Evolutionary conservation across 2,888 invertebrate species (phyloP).

Genomic region (Subacronicta megacephala): DNA sequence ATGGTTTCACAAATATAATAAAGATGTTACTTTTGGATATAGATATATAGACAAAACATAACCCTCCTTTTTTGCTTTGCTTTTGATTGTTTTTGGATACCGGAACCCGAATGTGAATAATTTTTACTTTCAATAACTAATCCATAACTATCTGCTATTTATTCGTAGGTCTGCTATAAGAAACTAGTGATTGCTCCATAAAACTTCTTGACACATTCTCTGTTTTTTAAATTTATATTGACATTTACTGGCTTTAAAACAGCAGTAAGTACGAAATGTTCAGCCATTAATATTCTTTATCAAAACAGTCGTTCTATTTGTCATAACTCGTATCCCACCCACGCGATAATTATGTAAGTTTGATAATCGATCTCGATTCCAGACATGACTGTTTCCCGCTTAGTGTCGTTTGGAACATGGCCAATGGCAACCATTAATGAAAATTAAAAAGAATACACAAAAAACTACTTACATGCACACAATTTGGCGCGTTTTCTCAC

Average conservation of each 20-base stretch:
- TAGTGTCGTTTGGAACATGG: slow-evolving; percentile 33
- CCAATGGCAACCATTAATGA: slow-evolving; percentile 40
- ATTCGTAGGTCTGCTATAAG: too few relatives aligned
- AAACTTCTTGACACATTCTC: too few relatives aligned
- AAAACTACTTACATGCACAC: slow-evolving; percentile 19
- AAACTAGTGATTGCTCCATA: too few relatives aligned
- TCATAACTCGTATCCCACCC: slow-evolving; percentile 31
- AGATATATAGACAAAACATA: too few relatives aligned
- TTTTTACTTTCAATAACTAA: too few relatives aligned
- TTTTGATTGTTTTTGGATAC: too few relatives aligned
- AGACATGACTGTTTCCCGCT: slow-evolving; percentile 23
- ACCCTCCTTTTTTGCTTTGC: too few relatives aligned
- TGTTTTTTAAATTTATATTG: too few relatives aligned
- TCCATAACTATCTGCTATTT: too few relatives aligned
- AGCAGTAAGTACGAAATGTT: slow-evolving; percentile 4
- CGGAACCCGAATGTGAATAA: too few relatives aligned
- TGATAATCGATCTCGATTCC: slow-evolving; percentile 42
- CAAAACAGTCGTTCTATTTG: slow-evolving; percentile 34
- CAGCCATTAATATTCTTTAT: slow-evolving; percentile 25
- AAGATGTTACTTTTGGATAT: slow-evolving; percentile 26
- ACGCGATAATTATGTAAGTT: slow-evolving; percentile 47
- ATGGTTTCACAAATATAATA: slow-evolving; percentile 13
- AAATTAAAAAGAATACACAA: slow-evolving; percentile 21
- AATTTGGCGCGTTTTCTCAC: slow-evolving; percentile 37
- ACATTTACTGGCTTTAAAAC: neutral